Percentiles rank a stretch among this genome's conserved stretches.
Conservation (phyloP, 1,140 invertebrate species). For the Eumeta japonica region DNA sequence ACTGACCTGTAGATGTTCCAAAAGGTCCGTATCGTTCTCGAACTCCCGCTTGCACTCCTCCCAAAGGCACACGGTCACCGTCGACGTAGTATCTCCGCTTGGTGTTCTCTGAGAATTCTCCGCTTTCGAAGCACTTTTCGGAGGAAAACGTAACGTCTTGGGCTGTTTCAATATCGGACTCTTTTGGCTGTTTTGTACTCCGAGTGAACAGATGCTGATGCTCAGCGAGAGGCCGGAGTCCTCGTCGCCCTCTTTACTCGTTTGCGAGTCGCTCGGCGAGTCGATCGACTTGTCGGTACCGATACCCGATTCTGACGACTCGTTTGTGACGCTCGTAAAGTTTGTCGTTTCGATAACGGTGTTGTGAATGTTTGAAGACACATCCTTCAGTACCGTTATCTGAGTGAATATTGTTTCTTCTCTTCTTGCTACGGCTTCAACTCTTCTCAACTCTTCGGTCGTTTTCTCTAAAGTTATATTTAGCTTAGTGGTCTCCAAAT, state of each 20-base stretch:
- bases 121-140: constrained; percentile 31
- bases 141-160: constrained; percentile 76
- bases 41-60: constrained; percentile 77
- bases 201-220: constrained; percentile 45
- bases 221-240: constrained; percentile 49
- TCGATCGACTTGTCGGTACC: constrained; percentile 52
- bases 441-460: constrained; percentile 26
- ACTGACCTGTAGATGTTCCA: constrained; percentile 85
- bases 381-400: constrained; percentile 49
- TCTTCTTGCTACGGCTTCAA: constrained; percentile 41
- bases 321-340: constrained; percentile 40
- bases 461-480: constrained; percentile 6
- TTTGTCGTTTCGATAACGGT: constrained; percentile 45
- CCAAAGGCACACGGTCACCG: constrained; percentile 72
- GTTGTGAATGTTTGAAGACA: constrained; percentile 44
- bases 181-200: constrained; percentile 41
- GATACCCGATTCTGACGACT: constrained; percentile 49
- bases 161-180: constrained; percentile 74
- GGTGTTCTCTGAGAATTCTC: constrained; percentile 31
- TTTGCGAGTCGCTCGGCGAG: constrained; percentile 50
- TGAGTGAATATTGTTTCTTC: constrained; percentile 48
- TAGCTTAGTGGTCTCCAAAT: constrained; percentile 7
- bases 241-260: constrained; percentile 53
- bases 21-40: constrained; percentile 73
- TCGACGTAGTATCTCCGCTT: constrained; percentile 32